Evolutionary conservation across 2,888 invertebrate genomes (phyloP).

Genomic region (Graphium colonna): DNA sequence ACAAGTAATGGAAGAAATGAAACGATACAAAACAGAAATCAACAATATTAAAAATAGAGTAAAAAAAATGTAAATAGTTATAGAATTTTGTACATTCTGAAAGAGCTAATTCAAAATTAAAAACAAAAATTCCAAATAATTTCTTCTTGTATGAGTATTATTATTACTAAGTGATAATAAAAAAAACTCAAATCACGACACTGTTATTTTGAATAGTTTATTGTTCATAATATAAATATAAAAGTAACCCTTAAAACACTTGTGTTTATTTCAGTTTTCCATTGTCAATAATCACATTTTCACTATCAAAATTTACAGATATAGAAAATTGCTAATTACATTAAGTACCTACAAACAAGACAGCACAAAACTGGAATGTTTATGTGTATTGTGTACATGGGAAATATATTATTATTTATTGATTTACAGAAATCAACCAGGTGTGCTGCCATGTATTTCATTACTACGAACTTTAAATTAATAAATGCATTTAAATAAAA

Average conservation of each 20-base stretch:
- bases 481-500: slow-evolving; percentile 62
- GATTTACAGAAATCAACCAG: slow-evolving; percentile 33
- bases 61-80: slow-evolving; percentile 54
- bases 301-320: slow-evolving; percentile 70
- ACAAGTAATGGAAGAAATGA: slow-evolving; percentile 75
- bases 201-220: slow-evolving; percentile 50
- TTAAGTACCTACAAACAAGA: slow-evolving; percentile 70
- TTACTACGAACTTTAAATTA: slow-evolving; percentile 47
- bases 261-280: slow-evolving; percentile 27
- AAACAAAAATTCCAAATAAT: neutral
- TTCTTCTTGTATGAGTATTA: too few species aligned
- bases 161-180: slow-evolving; percentile 5
- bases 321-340: slow-evolving; percentile 40
- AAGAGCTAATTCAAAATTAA: neutral
- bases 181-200: slow-evolving; percentile 29
- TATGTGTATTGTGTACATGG: slow-evolving; percentile 40
- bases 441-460: slow-evolving; percentile 54
- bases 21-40: slow-evolving; percentile 71
- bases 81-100: slow-evolving; percentile 5
- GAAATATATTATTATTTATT: slow-evolving; percentile 33
- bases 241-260: slow-evolving; percentile 44
- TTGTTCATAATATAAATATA: slow-evolving; percentile 60
- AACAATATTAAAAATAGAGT: slow-evolving; percentile 68
- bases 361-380: slow-evolving; percentile 75
- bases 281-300: slow-evolving; percentile 55